Percentiles rank a stretch among this genome's conserved stretches.
Conservation (phyloP, 2,113 vertebrate species). For the Martes martes region DNA sequence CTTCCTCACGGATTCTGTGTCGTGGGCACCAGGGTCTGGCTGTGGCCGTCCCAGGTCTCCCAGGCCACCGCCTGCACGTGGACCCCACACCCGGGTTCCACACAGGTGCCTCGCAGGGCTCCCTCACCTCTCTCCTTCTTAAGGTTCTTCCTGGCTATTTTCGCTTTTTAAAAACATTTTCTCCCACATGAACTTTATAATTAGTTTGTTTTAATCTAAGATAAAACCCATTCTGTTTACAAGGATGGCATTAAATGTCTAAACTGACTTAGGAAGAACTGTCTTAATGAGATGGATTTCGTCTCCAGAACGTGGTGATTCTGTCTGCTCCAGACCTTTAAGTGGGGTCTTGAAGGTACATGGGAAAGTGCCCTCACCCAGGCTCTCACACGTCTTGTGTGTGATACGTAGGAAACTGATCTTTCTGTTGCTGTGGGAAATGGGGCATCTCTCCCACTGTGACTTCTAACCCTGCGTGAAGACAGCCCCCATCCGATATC, state of each 20-base stretch:
- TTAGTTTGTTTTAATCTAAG: neutral
- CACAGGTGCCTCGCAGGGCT: neutral
- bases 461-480: accelerated
- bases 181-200: neutral
- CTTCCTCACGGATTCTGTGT: accelerated
- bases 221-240: too few species aligned
- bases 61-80: accelerated
- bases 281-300: neutral
- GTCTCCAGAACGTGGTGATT: neutral
- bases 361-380: neutral
- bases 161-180: neutral
- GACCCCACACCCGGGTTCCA: accelerated
- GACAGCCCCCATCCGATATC: neutral
- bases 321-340: neutral
- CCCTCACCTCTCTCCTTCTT: neutral
- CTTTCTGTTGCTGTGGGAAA: neutral
- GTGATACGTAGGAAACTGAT: neutral
- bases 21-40: neutral
- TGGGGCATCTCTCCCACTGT: accelerated
- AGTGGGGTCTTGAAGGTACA: neutral
- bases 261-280: too few species aligned
- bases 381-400: neutral
- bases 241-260: too few species aligned
- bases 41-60: neutral
- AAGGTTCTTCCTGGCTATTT: neutral